phyloP scores from a whole-genome alignment of 2,888 invertebrate genomes.

The Strigamia crassipes region DNA sequence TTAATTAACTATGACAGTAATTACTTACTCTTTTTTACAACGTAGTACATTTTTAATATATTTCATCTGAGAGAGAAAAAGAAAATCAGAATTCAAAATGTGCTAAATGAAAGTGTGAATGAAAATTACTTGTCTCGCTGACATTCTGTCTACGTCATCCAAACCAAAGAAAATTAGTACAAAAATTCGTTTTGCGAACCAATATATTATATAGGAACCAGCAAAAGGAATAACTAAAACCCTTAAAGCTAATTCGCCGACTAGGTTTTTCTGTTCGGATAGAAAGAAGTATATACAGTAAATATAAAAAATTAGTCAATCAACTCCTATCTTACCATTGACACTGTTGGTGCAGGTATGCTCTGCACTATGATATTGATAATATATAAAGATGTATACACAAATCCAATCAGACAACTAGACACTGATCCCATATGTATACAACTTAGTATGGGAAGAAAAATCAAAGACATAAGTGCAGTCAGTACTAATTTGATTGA shows the following conservation, averaged over 20 bases:
- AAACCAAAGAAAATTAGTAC: neutral
- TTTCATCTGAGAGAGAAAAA: neutral
- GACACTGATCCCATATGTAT: neutral
- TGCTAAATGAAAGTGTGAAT: neutral
- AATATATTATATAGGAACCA: neutral
- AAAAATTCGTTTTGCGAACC: conserved; percentile 7
- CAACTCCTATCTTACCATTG: neutral
- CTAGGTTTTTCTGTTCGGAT: neutral
- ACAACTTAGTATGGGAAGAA: neutral
- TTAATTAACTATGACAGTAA: neutral
- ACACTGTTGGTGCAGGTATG: neutral
- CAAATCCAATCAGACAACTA: conserved; percentile 14
- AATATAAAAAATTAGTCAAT: neutral
- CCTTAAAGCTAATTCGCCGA: neutral
- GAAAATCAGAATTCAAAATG: neutral
- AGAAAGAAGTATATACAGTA: neutral
- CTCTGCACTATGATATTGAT: neutral
- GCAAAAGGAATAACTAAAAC: neutral
- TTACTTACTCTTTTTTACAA: neutral
- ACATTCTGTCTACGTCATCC: neutral
- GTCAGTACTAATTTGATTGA: conserved; percentile 8
- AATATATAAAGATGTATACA: neutral
- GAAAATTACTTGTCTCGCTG: neutral
- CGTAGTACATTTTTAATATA: neutral
- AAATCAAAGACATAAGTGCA: neutral